A percentile compares a stretch with the other conserved stretches of the same genome.
Conservation (phyloP, 2,113 vertebrate species). For the Abramis brama region DNA sequence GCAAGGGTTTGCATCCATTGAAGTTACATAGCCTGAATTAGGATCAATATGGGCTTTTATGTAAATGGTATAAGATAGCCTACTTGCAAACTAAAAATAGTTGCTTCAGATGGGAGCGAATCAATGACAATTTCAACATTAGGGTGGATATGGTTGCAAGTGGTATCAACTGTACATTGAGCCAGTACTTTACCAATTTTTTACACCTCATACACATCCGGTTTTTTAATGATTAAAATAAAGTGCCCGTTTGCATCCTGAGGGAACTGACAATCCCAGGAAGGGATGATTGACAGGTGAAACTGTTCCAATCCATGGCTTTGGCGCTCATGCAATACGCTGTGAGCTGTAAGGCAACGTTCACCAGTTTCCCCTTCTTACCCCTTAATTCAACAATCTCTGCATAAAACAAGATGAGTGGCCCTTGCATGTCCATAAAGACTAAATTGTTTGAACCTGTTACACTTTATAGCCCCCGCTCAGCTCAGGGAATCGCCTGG, state of each 20-base stretch:
- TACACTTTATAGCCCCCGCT: constrained; percentile 65
- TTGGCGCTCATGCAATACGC: neutral
- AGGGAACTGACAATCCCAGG: constrained; percentile 8
- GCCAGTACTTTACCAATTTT: neutral
- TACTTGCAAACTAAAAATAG: constrained; percentile 72
- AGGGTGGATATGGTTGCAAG: neutral
- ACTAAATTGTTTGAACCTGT: constrained; percentile 67
- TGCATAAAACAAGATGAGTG: constrained; percentile 10
- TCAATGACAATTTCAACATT: constrained; percentile 61
- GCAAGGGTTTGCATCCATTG: constrained; percentile 64
- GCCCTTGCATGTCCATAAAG: constrained; percentile 55
- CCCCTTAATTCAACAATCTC: constrained; percentile 25
- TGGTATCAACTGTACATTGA: constrained; percentile 14
- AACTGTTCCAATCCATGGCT: constrained; percentile 1
- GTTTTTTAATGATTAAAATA: neutral
- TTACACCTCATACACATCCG: neutral
- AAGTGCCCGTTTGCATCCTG: neutral
- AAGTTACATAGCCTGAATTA: constrained; percentile 67
- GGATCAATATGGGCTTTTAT: constrained; percentile 65
- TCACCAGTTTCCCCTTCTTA: constrained; percentile 20
- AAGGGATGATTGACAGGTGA: constrained; percentile 23
- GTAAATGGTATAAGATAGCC: constrained; percentile 65
- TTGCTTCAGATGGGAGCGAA: constrained; percentile 58
- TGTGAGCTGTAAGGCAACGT: neutral
- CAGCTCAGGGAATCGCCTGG: constrained; percentile 51